Conservation (phyloP, 1,140 invertebrate species). For the Drosophila lowei region DNA sequence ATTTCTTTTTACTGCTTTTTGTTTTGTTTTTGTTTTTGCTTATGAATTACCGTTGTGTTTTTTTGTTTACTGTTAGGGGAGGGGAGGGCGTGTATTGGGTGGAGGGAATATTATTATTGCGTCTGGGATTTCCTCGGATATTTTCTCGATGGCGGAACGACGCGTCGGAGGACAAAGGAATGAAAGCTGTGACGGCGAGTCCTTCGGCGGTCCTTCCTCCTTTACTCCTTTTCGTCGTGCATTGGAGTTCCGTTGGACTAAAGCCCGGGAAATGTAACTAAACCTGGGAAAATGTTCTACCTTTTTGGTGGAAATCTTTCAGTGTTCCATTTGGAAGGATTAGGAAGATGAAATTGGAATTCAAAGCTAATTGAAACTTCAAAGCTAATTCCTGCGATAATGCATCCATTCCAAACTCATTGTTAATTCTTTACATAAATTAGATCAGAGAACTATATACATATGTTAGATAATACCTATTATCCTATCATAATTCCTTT, state of each 20-base stretch:
- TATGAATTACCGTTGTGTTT: conserved; percentile 32
- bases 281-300: background rate
- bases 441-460: too few relatives aligned
- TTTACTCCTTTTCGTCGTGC: background rate
- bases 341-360: too few relatives aligned
- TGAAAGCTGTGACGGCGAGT: too few relatives aligned
- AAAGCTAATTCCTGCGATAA: too few relatives aligned
- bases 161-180: too few relatives aligned
- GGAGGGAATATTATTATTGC: conserved; percentile 47
- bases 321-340: too few relatives aligned
- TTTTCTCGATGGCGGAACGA: background rate
- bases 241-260: background rate
- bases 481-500: too few relatives aligned
- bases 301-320: background rate
- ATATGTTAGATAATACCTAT: too few relatives aligned
- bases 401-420: too few relatives aligned
- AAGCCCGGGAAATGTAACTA: conserved; percentile 3
- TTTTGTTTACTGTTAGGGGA: background rate
- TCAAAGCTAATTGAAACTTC: too few relatives aligned
- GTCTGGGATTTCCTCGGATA: conserved; percentile 36
- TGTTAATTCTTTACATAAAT: too few relatives aligned
- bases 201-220: too few relatives aligned
- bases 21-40: conserved; percentile 27
- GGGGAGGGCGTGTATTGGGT: background rate
- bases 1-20: conserved; percentile 18